Evolutionary conservation across 2,888 invertebrate species (phyloP), one percentile per base, ranked within the genome.

Genomic region (Alentia gelatinosa): DNA sequence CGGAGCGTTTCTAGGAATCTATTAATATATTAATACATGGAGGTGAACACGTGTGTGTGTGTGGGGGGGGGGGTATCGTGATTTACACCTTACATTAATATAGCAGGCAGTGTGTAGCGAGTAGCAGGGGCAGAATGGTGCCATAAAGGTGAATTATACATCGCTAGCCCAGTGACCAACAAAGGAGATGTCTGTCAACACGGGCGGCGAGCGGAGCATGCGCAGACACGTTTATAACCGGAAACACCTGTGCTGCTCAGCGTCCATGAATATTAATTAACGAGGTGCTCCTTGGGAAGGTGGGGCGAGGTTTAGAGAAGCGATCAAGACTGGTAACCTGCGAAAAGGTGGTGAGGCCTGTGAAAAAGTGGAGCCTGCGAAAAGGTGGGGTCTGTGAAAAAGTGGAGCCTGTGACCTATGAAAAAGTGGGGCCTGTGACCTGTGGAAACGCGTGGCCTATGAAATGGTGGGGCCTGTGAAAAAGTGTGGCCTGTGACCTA

Each of bases 21-120:
- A 56, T 56, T 56, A 56, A 56, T 56, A 56, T 56, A 56, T 56
- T 56, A 56, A 56, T n/a, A n/a, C n/a, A n/a, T n/a, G n/a, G n/a
- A n/a, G n/a, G n/a, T n/a, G n/a, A n/a, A n/a, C n/a, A n/a, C n/a
- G n/a, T n/a, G n/a, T n/a, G n/a, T n/a, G n/a, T n/a, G n/a, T n/a
- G n/a, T 56, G 56, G 56, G 23, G 12, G 56, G 56, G 56, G 9
- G 15, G 19, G 56, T n/a, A 56, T 19, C 23, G 56, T 56, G 56
- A 56, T 56, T 56, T n/a, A 56, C 56, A n/a, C 12, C 5, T n/a
- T 56, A n/a, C 56, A 4, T 56, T 56, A 56, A 56, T 56, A 19
- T 56, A 56, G 56, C 23, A 56, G 56, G 56, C 19, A 56, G 56
- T 12, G 56, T n/a, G 19, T n/a, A 56, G 56, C n/a, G n/a, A n/a